Conservation (phyloP, 2,113 vertebrate species). For the Picathartes gymnocephalus region DNA sequence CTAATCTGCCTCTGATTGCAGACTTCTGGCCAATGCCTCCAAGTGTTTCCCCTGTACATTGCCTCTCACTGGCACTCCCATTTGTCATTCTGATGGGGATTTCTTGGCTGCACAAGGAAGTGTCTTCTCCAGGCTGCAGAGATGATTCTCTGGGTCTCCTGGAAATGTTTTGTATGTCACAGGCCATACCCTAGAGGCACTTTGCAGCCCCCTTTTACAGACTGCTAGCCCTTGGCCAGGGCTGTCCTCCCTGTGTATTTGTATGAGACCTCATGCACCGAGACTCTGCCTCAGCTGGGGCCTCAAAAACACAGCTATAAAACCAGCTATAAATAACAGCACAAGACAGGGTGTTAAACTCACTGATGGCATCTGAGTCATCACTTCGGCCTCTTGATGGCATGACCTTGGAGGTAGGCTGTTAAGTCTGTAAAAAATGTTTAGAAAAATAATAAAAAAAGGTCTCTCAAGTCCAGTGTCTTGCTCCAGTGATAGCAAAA, state of each 20-base stretch:
- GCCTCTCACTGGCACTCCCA: not conserved
- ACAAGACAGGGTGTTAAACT: slow-evolving; percentile 24
- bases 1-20: not conserved
- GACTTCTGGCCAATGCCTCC: not conserved
- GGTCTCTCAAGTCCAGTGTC: slow-evolving; percentile 4
- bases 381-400: slow-evolving; percentile 19
- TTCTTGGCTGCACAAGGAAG: not conserved
- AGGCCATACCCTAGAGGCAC: not conserved
- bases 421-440: not conserved
- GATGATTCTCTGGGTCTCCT: not conserved
- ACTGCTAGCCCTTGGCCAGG: not conserved
- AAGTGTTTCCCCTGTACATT: not conserved
- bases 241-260: not conserved
- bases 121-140: not conserved
- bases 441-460: slow-evolving; percentile 42
- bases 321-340: slow-evolving; percentile 24
- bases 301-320: slow-evolving; percentile 1
- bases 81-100: not conserved
- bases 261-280: not conserved
- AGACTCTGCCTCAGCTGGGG: not conserved
- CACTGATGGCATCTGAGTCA: slow-evolving; percentile 45
- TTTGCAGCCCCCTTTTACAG: not conserved
- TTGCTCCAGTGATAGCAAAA: slow-evolving; percentile 44
- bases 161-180: not conserved
- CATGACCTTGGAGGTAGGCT: slow-evolving; percentile 35